Evolutionary conservation across 2,797 vertebrate species (phyloP), one percentile per base, ranked within the genome.

Genomic region (Scomberomorus guttatus): DNA sequence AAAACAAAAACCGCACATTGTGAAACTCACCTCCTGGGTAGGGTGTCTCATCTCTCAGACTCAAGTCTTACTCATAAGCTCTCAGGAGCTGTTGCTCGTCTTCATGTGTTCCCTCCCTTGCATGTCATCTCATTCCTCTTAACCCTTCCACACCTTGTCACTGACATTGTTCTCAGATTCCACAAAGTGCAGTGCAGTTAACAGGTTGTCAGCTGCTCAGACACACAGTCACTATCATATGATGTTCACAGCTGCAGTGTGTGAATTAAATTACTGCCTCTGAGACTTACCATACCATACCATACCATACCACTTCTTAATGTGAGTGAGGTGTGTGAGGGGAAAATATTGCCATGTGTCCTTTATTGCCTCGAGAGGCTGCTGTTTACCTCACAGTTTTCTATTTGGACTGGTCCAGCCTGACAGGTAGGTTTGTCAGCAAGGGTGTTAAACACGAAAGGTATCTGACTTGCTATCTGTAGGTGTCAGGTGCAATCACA

Each of bases 111-210:
- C 29, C 88, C 86, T 87, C 87, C 88, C 86, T 42, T 77, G 51
- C 12, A 37, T 75, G 80, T 77, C 75, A 61, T 75, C 39, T 63
- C 75, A 71, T 42, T 71, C 54, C 34, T 82, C 77, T 62, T 54
- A 66, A 74, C 60, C 32, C 79, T 75, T 90, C 87, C 91, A 90
- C 80, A 87, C 88, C 89, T 89, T 82, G 22, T 74, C 67, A 4
- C 37, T 6, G 7, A 72, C 81, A 64, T 75, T 78, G 80, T 83
- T 82, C 34, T 74, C 25, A 79, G 80, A 90, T 91, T 91, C 89
- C 84, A 79, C 20, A 85, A 61, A 83, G n/a, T 85, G 83, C 87
- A 85, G 81, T 8, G 34, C 61, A 34, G 84, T 39, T 87, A 83
- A 93, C 86, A 59, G 70, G 79, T 68, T 0, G 6, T 75, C 15